Evolutionary conservation across 2,113 vertebrate genomes (phyloP).

Genomic region (Fulmarus glacialis): DNA sequence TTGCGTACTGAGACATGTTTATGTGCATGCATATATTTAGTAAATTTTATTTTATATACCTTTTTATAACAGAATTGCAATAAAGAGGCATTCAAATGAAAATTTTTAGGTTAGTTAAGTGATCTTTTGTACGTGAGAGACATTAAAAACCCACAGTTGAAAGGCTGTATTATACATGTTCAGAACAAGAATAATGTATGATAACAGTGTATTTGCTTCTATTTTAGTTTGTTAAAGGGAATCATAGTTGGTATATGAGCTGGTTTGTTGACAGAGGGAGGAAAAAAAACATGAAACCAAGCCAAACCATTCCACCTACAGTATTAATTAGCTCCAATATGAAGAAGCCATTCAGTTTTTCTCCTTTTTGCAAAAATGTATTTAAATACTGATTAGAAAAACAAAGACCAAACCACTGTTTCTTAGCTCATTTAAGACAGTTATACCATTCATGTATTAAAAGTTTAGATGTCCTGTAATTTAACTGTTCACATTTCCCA

Average conservation of each 20-base stretch:
- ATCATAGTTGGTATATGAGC: slow-evolving; percentile 31
- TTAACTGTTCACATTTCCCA: not conserved
- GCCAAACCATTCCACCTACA: slow-evolving; percentile 37
- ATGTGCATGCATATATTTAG: not conserved
- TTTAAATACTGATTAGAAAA: not conserved
- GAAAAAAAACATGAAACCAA: not conserved
- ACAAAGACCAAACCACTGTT: not conserved
- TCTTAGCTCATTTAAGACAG: not conserved
- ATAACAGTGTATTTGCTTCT: not conserved
- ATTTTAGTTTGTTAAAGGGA: slow-evolving; percentile 3
- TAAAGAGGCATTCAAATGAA: not conserved
- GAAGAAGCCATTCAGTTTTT: not conserved
- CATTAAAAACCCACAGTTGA: not conserved
- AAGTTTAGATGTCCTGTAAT: not conserved
- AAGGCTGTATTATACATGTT: not conserved
- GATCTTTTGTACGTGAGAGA: not conserved
- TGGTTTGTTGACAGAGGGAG: slow-evolving; percentile 34
- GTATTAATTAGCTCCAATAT: not conserved
- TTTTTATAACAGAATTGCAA: not conserved
- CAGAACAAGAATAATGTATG: not conserved
- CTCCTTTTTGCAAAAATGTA: not conserved
- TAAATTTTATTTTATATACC: not conserved
- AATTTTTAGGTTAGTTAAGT: not conserved
- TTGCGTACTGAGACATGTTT: not conserved
- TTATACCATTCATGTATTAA: not conserved